These are phyloP conservation scores for Alouatta palliata DNA, from an alignment of 2,113 vertebrate species.

Conservation along the genomic window DNA sequence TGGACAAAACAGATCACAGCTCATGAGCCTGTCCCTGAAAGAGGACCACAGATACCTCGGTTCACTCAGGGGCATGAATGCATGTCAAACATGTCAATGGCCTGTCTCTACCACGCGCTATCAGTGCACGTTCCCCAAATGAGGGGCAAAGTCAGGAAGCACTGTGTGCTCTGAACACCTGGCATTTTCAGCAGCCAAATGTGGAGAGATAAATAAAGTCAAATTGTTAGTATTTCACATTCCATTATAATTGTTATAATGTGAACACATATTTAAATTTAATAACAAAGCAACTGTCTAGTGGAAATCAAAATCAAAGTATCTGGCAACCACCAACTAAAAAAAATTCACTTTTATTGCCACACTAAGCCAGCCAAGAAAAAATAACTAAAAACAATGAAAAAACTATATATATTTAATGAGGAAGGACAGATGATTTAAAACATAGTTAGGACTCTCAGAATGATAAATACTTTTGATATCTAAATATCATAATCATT, in stretches of 20 bases:
- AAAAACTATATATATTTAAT: background rate
- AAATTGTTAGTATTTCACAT: background rate
- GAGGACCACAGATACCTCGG: background rate
- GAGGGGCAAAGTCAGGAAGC: no score
- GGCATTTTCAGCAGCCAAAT: background rate
- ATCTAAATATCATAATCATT: background rate
- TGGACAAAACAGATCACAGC: background rate
- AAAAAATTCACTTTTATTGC: background rate
- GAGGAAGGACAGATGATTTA: background rate
- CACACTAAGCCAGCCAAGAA: background rate
- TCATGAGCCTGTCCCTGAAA: background rate
- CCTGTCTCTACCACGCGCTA: fast-evolving
- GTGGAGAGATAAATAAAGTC: background rate
- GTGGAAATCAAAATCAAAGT: background rate
- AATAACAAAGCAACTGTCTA: background rate
- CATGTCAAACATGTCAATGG: fast-evolving
- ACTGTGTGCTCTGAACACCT: fast-evolving
- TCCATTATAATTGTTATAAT: background rate
- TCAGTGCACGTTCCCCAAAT: fast-evolving
- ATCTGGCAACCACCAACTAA: background rate
- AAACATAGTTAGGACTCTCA: background rate
- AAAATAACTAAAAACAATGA: background rate
- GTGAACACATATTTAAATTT: background rate
- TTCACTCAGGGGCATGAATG: background rate
- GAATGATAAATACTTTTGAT: background rate